Conservation (phyloP, 2,888 invertebrate genomes). For the Epiblema foenella region DNA sequence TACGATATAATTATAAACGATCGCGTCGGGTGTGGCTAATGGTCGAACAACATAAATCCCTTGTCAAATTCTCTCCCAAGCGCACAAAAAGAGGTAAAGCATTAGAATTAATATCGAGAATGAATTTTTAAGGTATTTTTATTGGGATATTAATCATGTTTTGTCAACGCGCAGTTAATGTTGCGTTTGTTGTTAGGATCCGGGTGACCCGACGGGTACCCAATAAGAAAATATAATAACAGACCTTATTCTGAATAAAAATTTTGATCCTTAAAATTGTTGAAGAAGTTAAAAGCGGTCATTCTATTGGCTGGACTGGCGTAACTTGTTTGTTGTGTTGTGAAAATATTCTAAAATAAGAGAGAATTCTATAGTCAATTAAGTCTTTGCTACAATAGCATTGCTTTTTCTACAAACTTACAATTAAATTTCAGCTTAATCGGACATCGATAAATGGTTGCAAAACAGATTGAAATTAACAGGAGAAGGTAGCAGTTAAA, state of each 20-base stretch:
- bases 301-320: not conserved
- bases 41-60: slow-evolving; percentile 54
- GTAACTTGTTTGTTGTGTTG: not conserved
- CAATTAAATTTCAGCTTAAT: not conserved
- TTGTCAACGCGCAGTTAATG: slow-evolving; percentile 65
- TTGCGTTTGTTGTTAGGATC: slow-evolving; percentile 40
- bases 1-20: slow-evolving; percentile 34
- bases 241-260: not conserved
- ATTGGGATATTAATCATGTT: slow-evolving; percentile 70
- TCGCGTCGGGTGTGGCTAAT: slow-evolving; percentile 56
- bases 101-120: slow-evolving; percentile 69
- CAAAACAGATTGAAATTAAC: not conserved
- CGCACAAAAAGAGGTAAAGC: slow-evolving; percentile 52
- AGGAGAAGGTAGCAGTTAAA: too few species aligned
- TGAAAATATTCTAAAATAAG: too few species aligned
- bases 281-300: not conserved
- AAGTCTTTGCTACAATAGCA: not conserved
- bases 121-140: slow-evolving; percentile 67
- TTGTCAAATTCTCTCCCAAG: slow-evolving; percentile 54
- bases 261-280: not conserved
- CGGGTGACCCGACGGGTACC: not conserved
- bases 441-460: not conserved
- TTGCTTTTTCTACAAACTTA: not conserved
- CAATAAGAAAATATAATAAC: slow-evolving; percentile 7
- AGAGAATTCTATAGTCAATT: not conserved